These are phyloP conservation scores for Abrostola tripartita DNA, from an alignment of 2,888 invertebrate genomes.

Conservation along the genomic window DNA sequence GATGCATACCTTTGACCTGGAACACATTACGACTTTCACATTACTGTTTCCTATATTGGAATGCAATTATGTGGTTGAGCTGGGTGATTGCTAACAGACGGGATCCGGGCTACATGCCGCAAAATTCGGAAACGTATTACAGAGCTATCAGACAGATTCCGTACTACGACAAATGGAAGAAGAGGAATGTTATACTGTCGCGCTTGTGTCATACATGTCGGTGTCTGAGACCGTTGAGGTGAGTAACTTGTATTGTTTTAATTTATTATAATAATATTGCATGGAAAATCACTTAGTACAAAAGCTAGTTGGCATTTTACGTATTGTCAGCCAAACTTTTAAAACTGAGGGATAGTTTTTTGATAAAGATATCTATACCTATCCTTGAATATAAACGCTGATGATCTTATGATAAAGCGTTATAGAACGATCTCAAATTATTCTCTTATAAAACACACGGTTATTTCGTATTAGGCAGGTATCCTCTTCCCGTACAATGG, in stretches of 20 bases:
- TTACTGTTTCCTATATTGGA: slow-evolving; percentile 97
- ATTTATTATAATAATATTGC: not conserved
- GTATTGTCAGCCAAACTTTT: no score
- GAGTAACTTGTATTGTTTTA: not conserved
- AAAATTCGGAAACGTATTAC: slow-evolving; percentile 96
- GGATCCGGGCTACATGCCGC: slow-evolving; percentile 96
- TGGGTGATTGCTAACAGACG: slow-evolving; percentile 96
- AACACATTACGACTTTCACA: slow-evolving; percentile 95
- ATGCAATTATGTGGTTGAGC: slow-evolving; percentile 97
- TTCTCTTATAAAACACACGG: no score
- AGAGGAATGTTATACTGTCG: slow-evolving; percentile 93
- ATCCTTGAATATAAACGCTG: no score
- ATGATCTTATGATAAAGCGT: no score
- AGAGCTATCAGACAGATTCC: slow-evolving; percentile 97
- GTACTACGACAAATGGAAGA: slow-evolving; percentile 97
- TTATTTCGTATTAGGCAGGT: no score
- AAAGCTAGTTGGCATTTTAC: no score
- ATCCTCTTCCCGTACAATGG: no score
- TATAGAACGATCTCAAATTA: no score
- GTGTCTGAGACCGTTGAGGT: slow-evolving; percentile 93
- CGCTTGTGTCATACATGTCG: slow-evolving; percentile 97
- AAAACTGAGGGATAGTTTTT: no score
- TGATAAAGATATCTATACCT: no score
- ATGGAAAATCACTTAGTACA: no score
- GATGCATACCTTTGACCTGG: slow-evolving; percentile 97